These are phyloP conservation scores for Isichthys henryi DNA, from an alignment of 2,113 vertebrate species.

Conservation along the genomic window DNA sequence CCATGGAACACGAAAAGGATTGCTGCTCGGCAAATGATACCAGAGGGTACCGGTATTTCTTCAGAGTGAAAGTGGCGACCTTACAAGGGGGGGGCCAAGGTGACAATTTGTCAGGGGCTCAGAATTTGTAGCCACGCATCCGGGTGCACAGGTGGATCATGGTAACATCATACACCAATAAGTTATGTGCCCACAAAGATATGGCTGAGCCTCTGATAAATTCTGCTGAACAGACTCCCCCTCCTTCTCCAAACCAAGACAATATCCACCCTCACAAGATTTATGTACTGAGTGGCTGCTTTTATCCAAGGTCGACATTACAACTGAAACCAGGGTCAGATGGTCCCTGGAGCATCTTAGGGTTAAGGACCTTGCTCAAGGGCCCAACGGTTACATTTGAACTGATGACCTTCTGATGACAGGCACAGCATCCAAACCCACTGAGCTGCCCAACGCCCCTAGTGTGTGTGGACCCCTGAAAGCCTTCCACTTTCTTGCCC, in stretches of 20 bases:
- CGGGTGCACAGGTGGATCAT: not conserved
- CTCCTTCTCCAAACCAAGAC: not conserved
- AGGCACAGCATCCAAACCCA: not conserved
- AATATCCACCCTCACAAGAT: too few species aligned
- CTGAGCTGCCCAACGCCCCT: not conserved
- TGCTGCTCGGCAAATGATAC: not conserved
- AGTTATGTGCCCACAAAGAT: not conserved
- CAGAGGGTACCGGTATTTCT: not conserved
- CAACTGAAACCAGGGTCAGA: not conserved
- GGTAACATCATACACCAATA: too few species aligned
- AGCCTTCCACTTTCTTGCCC: not conserved
- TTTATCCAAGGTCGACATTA: not conserved
- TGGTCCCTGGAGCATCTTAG: not conserved
- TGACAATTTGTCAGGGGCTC: not conserved
- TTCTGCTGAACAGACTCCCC: not conserved
- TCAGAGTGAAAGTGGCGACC: not conserved
- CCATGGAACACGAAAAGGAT: not conserved
- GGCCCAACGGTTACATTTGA: not conserved
- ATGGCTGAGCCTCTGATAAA: not conserved
- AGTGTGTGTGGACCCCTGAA: too few species aligned
- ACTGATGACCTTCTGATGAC: not conserved
- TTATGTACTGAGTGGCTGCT: not conserved
- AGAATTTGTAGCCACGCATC: not conserved
- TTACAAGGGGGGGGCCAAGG: not conserved
- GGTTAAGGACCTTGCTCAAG: not conserved